These are phyloP conservation scores for Stegodyphus mimosarum DNA, from an alignment of 1,140 invertebrate genomes.

Conservation along the genomic window DNA sequence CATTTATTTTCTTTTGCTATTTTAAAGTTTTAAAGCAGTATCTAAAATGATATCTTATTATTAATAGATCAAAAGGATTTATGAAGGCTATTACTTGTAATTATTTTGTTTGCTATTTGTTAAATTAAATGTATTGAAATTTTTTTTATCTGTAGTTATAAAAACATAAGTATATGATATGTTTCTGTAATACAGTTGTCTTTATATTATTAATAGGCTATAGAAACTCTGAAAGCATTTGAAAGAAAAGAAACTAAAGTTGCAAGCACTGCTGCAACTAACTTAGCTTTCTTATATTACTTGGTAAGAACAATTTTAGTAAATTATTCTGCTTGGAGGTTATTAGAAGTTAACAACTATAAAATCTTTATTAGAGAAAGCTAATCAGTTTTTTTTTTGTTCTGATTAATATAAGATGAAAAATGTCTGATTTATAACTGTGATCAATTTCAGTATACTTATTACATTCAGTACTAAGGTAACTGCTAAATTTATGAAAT, in stretches of 20 bases:
- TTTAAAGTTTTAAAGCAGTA: too few relatives aligned
- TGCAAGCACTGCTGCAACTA: slow-evolving; percentile 86
- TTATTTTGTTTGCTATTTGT: too few relatives aligned
- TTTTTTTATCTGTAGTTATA: not conserved
- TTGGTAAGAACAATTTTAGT: slow-evolving; percentile 73
- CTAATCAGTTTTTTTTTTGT: not conserved
- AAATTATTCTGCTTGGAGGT: not conserved
- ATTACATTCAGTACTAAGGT: not conserved
- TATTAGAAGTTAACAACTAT: too few relatives aligned
- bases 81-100: too few relatives aligned
- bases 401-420: not conserved
- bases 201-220: slow-evolving; percentile 69
- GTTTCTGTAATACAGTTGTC: not conserved
- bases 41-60: too few relatives aligned
- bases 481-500: not conserved
- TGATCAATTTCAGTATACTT: not conserved
- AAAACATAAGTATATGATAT: not conserved
- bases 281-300: slow-evolving; percentile 90
- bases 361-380: not conserved
- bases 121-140: too few relatives aligned
- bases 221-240: slow-evolving; percentile 89
- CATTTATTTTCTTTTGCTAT: too few relatives aligned
- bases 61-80: too few relatives aligned
- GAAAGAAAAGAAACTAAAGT: slow-evolving; percentile 88
- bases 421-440: not conserved